Conservation (phyloP, 2,888 invertebrate species). For the Folsomia candida region DNA sequence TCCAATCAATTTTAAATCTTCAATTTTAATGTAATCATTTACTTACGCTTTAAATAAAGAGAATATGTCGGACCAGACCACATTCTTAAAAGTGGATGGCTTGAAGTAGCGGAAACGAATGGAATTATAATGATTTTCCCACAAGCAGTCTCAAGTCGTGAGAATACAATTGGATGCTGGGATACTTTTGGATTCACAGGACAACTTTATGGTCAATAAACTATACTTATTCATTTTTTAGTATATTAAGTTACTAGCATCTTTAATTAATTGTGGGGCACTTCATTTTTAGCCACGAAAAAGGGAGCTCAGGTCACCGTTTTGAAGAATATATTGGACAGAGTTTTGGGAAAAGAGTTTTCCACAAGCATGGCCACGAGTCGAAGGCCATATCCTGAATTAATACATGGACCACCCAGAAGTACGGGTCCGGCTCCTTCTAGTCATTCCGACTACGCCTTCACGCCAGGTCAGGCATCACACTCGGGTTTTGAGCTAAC, state of each 20-base stretch:
- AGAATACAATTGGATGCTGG: conserved; percentile 45
- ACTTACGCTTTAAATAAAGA: conserved; percentile 20
- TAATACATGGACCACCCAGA: no score
- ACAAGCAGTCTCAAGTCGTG: conserved; percentile 22
- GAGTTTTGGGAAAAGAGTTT: conserved; percentile 17
- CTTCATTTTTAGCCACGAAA: conserved; percentile 29
- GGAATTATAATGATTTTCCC: conserved; percentile 47
- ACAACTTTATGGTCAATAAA: conserved; percentile 32
- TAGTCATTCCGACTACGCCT: no score
- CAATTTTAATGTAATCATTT: neutral
- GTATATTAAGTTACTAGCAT: neutral
- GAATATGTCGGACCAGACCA: conserved; percentile 39
- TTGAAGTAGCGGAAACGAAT: conserved; percentile 42
- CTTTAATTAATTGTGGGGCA: neutral
- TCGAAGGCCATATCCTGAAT: no score
- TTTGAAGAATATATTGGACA: conserved; percentile 36
- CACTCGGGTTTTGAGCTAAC: neutral
- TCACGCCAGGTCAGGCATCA: no score
- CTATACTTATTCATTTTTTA: neutral
- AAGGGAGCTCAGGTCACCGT: conserved; percentile 41
- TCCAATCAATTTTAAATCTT: neutral
- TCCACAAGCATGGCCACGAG: no score
- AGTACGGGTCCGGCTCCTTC: no score
- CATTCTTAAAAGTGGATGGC: conserved; percentile 38
- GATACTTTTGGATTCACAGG: conserved; percentile 45